Base-by-base conservation (phyloP, 2,113 vertebrate genomes). In the Protobothrops flavoviridis region DNA sequence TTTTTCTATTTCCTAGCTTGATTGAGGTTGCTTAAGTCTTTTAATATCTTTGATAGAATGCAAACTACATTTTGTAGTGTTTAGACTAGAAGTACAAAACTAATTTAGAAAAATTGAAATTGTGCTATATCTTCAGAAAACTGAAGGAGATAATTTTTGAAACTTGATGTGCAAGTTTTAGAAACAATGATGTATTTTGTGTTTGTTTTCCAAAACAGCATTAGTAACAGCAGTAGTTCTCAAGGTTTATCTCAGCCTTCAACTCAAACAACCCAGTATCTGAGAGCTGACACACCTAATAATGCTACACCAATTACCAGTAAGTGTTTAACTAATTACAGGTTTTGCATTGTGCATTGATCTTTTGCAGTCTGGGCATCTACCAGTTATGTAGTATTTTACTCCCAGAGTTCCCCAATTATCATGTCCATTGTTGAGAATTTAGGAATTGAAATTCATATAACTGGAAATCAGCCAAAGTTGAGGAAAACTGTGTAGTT, bases 271-370 rank as follows among this genome's bases (percentile, higher is more conserved):
- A 99, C 99, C 0, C 99, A 99, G 97, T 99, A 99, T 97, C 98
- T 99, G 97, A 98, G 99, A 95, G 99, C 99, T 0, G 99, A 99
- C 97, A 99, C 99, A 0, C 99, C 99, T 33, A 99, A 99, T 98
- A 99, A 99, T 0, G 99, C 98, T 26, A 98, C 99, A 0, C 98
- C 99, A 2, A 98, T 99, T 96, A 99, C 99, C 97, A 99, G 99
- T 99, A 99, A 99, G 99, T 98, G 95, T 97, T 96, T 95, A 96
- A 96, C 97, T 96, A 96, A 93, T 97, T 96, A 95, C 94, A 92
- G 88, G 85, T 4, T 50, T 50, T 8, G 20, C 50, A 48, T 39
- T 81, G 33, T 81, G 33, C 33, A 39, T 81, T 81, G 39, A 6
- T 81, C n/a, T 9, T 81, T 81, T 56, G 55, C 15, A 56, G 2